Evolutionary conservation across 2,113 vertebrate species (phyloP).

Genomic region (Guaruba guarouba): DNA sequence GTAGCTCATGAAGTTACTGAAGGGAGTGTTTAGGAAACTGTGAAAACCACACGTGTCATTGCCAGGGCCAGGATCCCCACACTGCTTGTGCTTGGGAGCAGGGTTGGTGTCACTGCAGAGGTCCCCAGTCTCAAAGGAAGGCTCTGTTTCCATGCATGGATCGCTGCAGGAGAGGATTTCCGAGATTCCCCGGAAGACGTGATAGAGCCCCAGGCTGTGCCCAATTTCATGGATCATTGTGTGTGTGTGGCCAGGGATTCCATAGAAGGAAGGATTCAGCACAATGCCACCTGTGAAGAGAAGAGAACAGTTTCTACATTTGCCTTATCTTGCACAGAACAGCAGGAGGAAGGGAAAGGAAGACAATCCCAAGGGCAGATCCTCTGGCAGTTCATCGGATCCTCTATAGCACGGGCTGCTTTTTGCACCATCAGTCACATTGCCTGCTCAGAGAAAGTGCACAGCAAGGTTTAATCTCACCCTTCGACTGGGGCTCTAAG

Average conservation of each 20-base stretch:
- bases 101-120: constrained; percentile 96
- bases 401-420: rapidly evolving
- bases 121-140: constrained; percentile 95
- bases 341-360: not conserved
- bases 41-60: constrained; percentile 92
- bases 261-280: constrained; percentile 95
- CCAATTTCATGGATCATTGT: constrained; percentile 99
- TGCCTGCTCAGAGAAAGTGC: not conserved
- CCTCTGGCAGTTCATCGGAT: not conserved
- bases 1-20: constrained; percentile 98
- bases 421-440: not conserved
- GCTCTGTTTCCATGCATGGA: constrained; percentile 93
- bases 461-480: not conserved
- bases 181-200: constrained; percentile 95
- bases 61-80: constrained; percentile 88
- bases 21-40: constrained; percentile 89
- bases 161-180: constrained; percentile 97
- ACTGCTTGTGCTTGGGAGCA: constrained; percentile 92
- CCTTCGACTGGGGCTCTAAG: not conserved
- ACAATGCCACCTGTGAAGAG: constrained; percentile 82
- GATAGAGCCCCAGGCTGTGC: constrained; percentile 95
- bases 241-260: constrained; percentile 92
- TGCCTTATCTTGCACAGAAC: not conserved
- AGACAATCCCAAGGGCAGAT: not conserved
- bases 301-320: not conserved